Evolutionary conservation across 2,888 invertebrate genomes (phyloP), one percentile per base, ranked within the genome.

Genomic region (Furcula furcula): DNA sequence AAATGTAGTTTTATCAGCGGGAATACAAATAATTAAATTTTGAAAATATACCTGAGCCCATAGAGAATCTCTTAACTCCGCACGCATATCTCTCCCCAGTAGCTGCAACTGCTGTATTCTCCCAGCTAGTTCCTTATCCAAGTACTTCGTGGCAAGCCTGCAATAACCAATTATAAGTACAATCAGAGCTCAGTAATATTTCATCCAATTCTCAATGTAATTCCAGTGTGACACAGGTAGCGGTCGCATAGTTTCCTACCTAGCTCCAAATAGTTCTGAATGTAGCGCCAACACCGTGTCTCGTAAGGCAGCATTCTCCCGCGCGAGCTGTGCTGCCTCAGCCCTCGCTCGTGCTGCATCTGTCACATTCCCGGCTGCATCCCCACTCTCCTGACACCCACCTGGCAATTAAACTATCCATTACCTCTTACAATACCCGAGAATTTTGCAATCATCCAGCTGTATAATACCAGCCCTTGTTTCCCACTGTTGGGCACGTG

Each of bases 71-170:
- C 95, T 91, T 22, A 95, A 91, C 47, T 94, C 93, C 1, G 94
- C 93, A 23, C 94, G 90, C 94, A 95, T 94, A 67, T 95, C 95
- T 38, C 94, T 86, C 7, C 92, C 95, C 46, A 97, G 85, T 31
- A 96, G 82, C 72, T 96, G 96, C 49, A 96, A 90, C 79, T 96
- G 96, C 68, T 96, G 96, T 78, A 96, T 96, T 61, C 95, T 90
- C 33, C 92, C 92, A 18, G 95, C 95, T 37, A 95, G 76, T 72
- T 95, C 95, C 70, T 96, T 96, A 75, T 97, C 96, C 50, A 96
- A 81, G 72, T 96, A 96, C 67, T 95, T 95, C 7, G 96, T 95
- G 6, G 96, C 95, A 48, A 96, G 83, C 60, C 95, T 89, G 73
- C 4, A 65, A 67, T n/a, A n/a, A n/a, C n/a, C n/a, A n/a, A n/a